These are phyloP conservation scores for Isichthys henryi DNA, from an alignment of 2,113 vertebrate species.

Conservation along the genomic window DNA sequence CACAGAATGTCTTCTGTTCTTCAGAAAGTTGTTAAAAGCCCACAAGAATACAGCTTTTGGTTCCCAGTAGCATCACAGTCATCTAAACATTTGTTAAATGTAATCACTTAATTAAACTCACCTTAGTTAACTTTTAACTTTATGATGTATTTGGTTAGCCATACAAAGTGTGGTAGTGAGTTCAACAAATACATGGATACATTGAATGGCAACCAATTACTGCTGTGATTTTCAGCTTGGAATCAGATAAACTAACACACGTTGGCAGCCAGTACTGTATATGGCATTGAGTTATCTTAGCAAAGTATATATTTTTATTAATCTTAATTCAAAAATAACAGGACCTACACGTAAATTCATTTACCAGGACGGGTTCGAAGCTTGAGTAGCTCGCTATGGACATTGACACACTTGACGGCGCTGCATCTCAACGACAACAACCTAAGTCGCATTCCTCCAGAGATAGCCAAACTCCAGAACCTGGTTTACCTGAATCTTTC, in stretches of 20 bases:
- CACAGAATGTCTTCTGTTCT: background rate
- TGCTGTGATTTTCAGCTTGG: background rate
- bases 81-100: background rate
- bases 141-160: background rate
- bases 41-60: background rate
- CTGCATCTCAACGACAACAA: constrained; percentile 98
- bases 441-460: constrained; percentile 91
- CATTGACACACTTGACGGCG: constrained; percentile 90
- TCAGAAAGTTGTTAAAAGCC: background rate
- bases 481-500: constrained; percentile 97
- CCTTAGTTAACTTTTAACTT: background rate
- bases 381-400: constrained; percentile 89
- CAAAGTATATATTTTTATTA: background rate
- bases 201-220: background rate
- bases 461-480: constrained; percentile 96
- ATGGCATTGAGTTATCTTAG: background rate
- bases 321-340: background rate
- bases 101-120: background rate
- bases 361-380: constrained; percentile 84
- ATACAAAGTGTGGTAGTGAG: background rate
- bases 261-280: background rate
- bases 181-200: background rate
- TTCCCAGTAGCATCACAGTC: background rate
- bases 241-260: background rate
- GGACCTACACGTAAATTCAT: background rate